Percentiles rank a stretch among this genome's conserved stretches.
Evolutionary conservation across 2,888 invertebrate species (phyloP).

Genomic region (Latrodectus elegans): DNA sequence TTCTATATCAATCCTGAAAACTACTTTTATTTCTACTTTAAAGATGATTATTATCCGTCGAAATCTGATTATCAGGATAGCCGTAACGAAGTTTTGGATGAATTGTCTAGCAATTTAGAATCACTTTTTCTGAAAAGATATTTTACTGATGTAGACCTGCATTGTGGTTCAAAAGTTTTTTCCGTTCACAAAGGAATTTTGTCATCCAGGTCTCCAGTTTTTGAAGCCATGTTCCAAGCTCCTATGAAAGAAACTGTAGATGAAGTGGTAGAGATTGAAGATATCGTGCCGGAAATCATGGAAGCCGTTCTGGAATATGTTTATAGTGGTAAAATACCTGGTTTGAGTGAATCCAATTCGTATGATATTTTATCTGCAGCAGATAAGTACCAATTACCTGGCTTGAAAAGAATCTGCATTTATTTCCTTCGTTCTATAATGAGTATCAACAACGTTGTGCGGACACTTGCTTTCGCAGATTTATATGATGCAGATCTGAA

Average conservation of each 20-base stretch:
- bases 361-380: neutral
- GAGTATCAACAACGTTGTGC: neutral
- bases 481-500: neutral
- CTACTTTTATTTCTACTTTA: neutral
- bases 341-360: neutral
- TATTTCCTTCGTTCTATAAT: neutral
- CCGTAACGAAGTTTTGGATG: neutral
- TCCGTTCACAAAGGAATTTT: neutral
- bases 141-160: neutral
- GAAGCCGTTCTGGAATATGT: neutral
- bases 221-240: neutral
- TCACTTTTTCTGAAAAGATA: neutral
- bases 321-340: neutral
- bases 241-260: neutral
- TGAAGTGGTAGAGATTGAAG: neutral
- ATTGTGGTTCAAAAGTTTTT: neutral
- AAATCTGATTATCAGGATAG: neutral
- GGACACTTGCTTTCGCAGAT: neutral
- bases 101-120: neutral
- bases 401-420: neutral
- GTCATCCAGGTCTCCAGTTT: neutral
- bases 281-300: neutral
- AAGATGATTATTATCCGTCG: neutral
- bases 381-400: neutral
- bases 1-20: neutral